Base-by-base conservation (phyloP, 2,797 vertebrate genomes). In the Pteropus rufus region DNA sequence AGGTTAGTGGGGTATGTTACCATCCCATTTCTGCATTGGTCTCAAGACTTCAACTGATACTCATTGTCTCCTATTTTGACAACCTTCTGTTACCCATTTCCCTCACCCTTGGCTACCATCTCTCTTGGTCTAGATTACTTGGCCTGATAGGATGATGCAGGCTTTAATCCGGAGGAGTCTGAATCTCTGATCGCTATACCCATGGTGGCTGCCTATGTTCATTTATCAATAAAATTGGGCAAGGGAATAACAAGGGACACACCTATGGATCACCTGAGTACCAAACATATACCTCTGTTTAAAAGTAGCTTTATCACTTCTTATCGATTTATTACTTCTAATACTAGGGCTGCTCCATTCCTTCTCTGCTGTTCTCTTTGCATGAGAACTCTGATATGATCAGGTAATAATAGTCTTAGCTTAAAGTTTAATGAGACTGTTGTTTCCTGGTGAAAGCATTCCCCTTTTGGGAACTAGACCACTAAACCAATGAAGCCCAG, bases 181-280 rank as follows among this genome's bases (percentile, higher is more conserved):
- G 34, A 93, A 85, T 70, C 8, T n/a, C 29, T 79, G 72, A 6
- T 85, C 34, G 31, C 31, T 65, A 80, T 62, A 56, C 16, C 19
- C 9, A 46, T 58, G 49, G 21, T 21, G 75, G 4, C 11, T 29
- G 11, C 16, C 19, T 24, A 58, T 77, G 12, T 19, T 21, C 15
- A 65, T 88, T 94, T 97, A 90, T 54, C 16, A 87, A 75, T 60
- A 96, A 36, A 91, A 46, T 56, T 36, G 11, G 73, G 24, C 4
- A 77, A 89, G 10, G 10, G 34, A 44, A 64, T 90, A 81, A n/a
- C 5, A 85, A 4, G n/a, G 67, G 26, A 88, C n/a, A 79, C 4
- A 14, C 10, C 10, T 46, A 8, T 23, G 39, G 31, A 89, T 49
- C 7, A 1, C 10, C 36, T 73, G 14, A 41, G 0, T 58, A 85